A percentile compares a stretch with the other conserved stretches of the same genome.
Conservation (phyloP, 2,888 invertebrate genomes). For the Cynaeus angustus region DNA sequence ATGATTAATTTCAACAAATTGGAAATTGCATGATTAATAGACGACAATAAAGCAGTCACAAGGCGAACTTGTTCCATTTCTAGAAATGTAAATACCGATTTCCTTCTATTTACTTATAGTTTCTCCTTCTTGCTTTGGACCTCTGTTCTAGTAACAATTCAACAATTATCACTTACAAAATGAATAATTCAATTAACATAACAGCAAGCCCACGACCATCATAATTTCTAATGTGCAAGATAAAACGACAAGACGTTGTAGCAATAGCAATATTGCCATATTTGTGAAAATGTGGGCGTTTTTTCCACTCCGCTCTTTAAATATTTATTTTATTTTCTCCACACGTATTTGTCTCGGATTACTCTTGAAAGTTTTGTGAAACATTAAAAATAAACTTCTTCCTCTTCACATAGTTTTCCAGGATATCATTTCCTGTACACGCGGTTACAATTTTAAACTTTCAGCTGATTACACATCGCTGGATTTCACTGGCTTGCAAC, state of each 20-base stretch:
- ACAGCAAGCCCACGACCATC: conserved; percentile 20
- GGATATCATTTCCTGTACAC: conserved; percentile 30
- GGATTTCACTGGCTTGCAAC: conserved; percentile 14
- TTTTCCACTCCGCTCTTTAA: conserved; percentile 30
- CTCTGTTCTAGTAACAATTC: conserved; percentile 14
- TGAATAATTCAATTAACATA: conserved; percentile 35
- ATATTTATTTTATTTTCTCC: conserved; percentile 38
- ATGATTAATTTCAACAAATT: not conserved
- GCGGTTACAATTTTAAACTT: conserved; percentile 25
- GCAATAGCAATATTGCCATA: conserved; percentile 44
- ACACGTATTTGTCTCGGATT: conserved; percentile 24
- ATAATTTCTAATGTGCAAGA: conserved; percentile 33
- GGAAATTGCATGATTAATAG: not conserved
- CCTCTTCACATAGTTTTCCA: conserved; percentile 29
- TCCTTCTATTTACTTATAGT: not conserved
- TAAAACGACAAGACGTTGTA: conserved; percentile 31
- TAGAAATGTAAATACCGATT: not conserved
- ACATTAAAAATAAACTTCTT: conserved; percentile 32
- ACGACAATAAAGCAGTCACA: not conserved
- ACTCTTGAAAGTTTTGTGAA: conserved; percentile 15
- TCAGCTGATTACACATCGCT: conserved; percentile 24
- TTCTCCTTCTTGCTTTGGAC: conserved; percentile 6
- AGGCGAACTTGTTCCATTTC: not conserved
- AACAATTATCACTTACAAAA: conserved; percentile 7
- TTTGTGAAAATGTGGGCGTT: conserved; percentile 43